Base-by-base conservation (phyloP, 2,888 invertebrate genomes). In the Sinodicranocentrus sp. region DNA sequence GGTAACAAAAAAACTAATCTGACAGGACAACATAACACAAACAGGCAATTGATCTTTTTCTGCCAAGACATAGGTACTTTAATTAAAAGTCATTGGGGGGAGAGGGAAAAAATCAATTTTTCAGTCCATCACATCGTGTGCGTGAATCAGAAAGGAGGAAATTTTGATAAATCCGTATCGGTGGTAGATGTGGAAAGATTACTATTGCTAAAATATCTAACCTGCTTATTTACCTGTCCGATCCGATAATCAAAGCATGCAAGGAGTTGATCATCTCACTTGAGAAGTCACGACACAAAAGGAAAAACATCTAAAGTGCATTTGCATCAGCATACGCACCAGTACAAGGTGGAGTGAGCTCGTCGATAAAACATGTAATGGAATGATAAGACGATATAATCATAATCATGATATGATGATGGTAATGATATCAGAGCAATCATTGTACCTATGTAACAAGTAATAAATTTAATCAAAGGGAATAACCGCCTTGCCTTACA, bases 401-500 rank as follows among this genome's bases (percentile, higher is more conserved):
- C 48, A 48, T 68, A 15, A 52, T 52, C 6, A 25, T 65, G 19
- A 61, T 61, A n/a, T 10, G 26, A 57, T 67, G 52, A 76, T 76
- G 65, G 76, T 76, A 67, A 71, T 79, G 67, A 68, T 79, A 79
- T 79, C 78, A 79, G 71, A 63, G 71, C 71, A 79, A 61, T 79
- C 70, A 79, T 70, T 79, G n/a, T n/a, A n/a, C n/a, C 67, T 79
- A 39, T 79, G 78, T 33, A 71, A 79, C 78, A 79, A 79, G 78
- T 57, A 70, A 79, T 79, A 79, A 79, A 79, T 79, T 79, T 79
- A 79, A 79, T 79, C 71, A 79, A 79, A 79, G 57, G 77, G 71
- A 68, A 57, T 44, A 28, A 68, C 77, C 77, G 77, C 77, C 33
- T 54, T 54, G 39, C 57, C 5, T 76, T 2, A 21, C 25, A n/a